phyloP scores from a whole-genome alignment of 92 coral and sea anemone species.

The Siderastrea radians region DNA sequence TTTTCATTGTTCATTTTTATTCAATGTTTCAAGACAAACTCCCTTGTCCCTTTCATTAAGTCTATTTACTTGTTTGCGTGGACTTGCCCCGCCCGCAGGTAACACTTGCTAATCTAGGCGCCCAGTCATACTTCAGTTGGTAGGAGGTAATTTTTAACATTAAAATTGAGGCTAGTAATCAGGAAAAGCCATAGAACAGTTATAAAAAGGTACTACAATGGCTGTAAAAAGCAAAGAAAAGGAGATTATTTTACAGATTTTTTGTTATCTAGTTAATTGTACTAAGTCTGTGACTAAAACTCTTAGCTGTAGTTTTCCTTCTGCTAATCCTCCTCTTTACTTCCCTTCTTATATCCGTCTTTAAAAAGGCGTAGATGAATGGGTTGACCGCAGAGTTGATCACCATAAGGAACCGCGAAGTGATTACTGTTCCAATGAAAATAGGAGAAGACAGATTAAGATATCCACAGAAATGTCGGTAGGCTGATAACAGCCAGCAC shows the following conservation, averaged over 20 bases:
- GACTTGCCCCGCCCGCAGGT: too few species aligned
- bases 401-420: slow-evolving; percentile 34
- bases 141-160: too few species aligned
- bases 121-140: too few species aligned
- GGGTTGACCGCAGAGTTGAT: slow-evolving; percentile 38
- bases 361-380: slow-evolving; percentile 42
- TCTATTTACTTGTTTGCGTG: too few species aligned
- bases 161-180: too few species aligned
- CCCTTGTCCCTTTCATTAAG: too few species aligned
- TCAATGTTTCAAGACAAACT: too few species aligned
- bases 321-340: slow-evolving; percentile 7
- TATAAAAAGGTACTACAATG: background rate
- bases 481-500: slow-evolving; percentile 42
- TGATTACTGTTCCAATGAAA: background rate
- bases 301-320: background rate
- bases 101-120: too few species aligned
- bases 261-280: background rate
- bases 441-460: background rate
- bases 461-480: slow-evolving; percentile 37
- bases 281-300: background rate
- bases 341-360: slow-evolving; percentile 42
- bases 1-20: too few species aligned
- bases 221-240: background rate
- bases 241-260: background rate
- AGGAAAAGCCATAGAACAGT: too few species aligned